Conservation (phyloP, 2,888 invertebrate genomes). For the Apoderus coryli region DNA sequence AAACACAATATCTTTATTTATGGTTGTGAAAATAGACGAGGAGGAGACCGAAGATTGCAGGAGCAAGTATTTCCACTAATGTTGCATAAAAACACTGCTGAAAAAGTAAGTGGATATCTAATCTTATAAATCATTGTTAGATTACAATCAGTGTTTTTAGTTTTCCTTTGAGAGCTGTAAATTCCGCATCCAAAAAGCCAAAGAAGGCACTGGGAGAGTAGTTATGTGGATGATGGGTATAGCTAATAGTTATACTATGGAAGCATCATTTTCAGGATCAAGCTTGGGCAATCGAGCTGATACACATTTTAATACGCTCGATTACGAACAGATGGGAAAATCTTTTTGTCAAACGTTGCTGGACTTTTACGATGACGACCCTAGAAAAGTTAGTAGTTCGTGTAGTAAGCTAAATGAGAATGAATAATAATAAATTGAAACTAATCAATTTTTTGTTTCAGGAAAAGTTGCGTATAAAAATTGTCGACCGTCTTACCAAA, state of each 20-base stretch:
- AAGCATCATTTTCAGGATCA: conserved; percentile 88
- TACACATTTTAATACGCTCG: conserved; percentile 69
- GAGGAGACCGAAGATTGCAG: conserved; percentile 61
- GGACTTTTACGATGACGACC: conserved; percentile 80
- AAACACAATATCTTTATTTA: conserved; percentile 94
- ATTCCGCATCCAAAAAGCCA: conserved; percentile 83
- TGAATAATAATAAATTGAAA: conserved; percentile 5
- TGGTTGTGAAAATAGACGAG: conserved; percentile 80
- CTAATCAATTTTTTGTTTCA: no score
- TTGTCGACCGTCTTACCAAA: conserved; percentile 60
- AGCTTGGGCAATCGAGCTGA: conserved; percentile 65
- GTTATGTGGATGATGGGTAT: conserved; percentile 94
- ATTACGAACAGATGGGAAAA: conserved; percentile 71
- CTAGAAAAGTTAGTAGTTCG: conserved; percentile 54
- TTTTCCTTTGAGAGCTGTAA: conserved; percentile 91
- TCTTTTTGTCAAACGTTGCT: conserved; percentile 86
- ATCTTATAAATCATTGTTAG: no score
- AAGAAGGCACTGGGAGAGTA: conserved; percentile 88
- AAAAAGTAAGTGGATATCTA: conserved; percentile 46
- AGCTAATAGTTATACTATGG: conserved; percentile 88
- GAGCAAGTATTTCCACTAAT: conserved; percentile 92
- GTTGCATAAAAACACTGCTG: conserved; percentile 83
- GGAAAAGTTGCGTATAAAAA: conserved; percentile 67
- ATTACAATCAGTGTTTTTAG: conserved; percentile 38
- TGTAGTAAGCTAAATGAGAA: no score